Base-by-base conservation (phyloP, 2,888 invertebrate species). In the Sycophila texana region DNA sequence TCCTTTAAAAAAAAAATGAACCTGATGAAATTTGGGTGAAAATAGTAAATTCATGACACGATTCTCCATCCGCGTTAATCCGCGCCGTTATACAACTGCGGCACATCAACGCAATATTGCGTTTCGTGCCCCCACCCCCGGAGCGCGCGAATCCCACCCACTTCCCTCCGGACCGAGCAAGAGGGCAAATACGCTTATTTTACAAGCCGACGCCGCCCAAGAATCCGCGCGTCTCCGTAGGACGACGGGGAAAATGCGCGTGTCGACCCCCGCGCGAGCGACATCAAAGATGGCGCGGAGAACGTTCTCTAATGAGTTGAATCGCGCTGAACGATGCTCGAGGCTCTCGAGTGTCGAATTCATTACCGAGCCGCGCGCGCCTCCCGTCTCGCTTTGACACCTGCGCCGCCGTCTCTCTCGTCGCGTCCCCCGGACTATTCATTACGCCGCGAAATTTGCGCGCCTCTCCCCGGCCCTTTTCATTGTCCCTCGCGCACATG, bases 221-320 rank as follows among this genome's bases (percentile, higher is more conserved):
- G 12, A 58, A 47, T 13, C 63, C 30, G 57, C 71, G 82, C 49
- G 63, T 53, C 30, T 22, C 80, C 68, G n/a, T n/a, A n/a, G n/a
- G n/a, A n/a, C n/a, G n/a, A n/a, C n/a, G 81, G 20, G 18, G 22
- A 22, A 60, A n/a, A 57, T 18, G 66, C 13, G 73, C 18, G 47
- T 13, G 12, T 2, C 20, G 14, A 30, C 39, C 39, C 1, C 22
- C 22, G 66, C 18, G 16, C 10, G 1, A 13, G 57, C 67, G 57
- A 89, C 87, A 87, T 89, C 89, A 89, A 89, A 89, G 87, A 89
- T 88, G 85, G 83, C 85, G 86, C 57, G 81, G 80, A 77, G 80
- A 85, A 87, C 86, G 84, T 87, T 87, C 87, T 89, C 87, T 89
- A 89, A 89, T 89, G 89, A 89, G 88, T 88, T 88, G 88, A 88